Evolutionary conservation across 2,113 vertebrate genomes (phyloP), one percentile per base, ranked within the genome.

Genomic region (Melanotaenia duboulayi): DNA sequence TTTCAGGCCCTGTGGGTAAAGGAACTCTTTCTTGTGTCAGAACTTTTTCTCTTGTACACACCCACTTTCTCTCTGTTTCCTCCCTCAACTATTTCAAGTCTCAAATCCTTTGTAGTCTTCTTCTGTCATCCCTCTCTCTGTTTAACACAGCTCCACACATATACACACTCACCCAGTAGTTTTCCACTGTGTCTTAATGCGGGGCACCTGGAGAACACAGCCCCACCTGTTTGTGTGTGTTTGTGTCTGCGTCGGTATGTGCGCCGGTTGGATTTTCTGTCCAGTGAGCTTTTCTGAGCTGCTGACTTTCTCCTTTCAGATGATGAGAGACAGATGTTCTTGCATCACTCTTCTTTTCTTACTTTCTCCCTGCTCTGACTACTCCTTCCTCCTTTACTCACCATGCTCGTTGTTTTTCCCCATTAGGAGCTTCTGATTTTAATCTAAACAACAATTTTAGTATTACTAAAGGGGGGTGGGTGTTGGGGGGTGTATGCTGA

Each of bases 291-390:
- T 84, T 90, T 75, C 78, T 28, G 68, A 80, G 83, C 78, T 89
- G 91, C 90, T 90, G 89, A 90, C 89, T 89, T 90, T 92, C 82
- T 89, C 78, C 80, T 89, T 89, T 84, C 68, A 65, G 61, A 64
- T 89, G 89, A 92, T 92, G 86, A 84, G 83, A 89, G 81, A 91
- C 91, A 92, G 90, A 92, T 92, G 91, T 91, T 87, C 69, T 89
- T 86, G 85, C 83, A 68, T 64, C 46, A 39, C 70, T 84, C 50
- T 69, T 60, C 51, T 78, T 57, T 69, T 60, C 51, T 78, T 57
- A 77, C 75, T 80, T 77, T 76, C 25, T 11, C 71, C 40, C 64
- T 65, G 48, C 58, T 83, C 67, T 44, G 70, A 65, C 73, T 74
- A 46, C 48, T 64, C 46, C 48, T 32, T 40, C 46, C 7, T 23